phyloP scores from a whole-genome alignment of 2,113 vertebrate species.

The Synodontis membranacea region DNA sequence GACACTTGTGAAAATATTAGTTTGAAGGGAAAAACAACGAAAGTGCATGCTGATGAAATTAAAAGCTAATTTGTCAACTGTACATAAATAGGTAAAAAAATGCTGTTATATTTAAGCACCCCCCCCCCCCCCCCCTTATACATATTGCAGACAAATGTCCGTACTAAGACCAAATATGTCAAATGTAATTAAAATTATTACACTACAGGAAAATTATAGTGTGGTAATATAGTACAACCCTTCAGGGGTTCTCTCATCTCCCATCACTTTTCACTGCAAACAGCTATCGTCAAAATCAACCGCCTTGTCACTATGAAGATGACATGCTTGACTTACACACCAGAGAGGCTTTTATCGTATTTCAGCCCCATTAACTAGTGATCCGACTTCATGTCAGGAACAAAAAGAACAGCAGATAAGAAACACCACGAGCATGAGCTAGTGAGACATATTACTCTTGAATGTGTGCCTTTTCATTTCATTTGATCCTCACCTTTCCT shows the following conservation, averaged over 20 bases:
- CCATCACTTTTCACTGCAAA: background rate
- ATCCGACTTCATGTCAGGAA: background rate
- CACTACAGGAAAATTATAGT: background rate
- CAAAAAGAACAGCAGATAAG: background rate
- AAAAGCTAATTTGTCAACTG: conserved; percentile 8
- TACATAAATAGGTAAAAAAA: background rate
- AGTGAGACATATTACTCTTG: conserved; percentile 4
- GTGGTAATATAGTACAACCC: background rate
- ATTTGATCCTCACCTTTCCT: conserved; percentile 18
- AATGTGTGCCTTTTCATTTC: conserved; percentile 16
- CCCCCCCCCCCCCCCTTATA: no score
- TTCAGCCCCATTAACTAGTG: background rate
- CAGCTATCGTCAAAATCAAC: background rate
- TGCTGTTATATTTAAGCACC: conserved; percentile 9
- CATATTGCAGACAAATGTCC: background rate
- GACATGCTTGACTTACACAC: background rate
- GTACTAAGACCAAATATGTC: background rate
- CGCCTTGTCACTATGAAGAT: background rate
- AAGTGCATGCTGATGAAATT: conserved; percentile 54
- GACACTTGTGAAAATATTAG: conserved; percentile 44
- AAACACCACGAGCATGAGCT: background rate
- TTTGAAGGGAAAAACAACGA: conserved; percentile 43
- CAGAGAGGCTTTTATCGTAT: background rate
- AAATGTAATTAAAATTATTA: background rate
- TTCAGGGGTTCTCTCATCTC: background rate